Conservation (phyloP, 2,113 vertebrate genomes). For the Rhizomys pruinosus region DNA sequence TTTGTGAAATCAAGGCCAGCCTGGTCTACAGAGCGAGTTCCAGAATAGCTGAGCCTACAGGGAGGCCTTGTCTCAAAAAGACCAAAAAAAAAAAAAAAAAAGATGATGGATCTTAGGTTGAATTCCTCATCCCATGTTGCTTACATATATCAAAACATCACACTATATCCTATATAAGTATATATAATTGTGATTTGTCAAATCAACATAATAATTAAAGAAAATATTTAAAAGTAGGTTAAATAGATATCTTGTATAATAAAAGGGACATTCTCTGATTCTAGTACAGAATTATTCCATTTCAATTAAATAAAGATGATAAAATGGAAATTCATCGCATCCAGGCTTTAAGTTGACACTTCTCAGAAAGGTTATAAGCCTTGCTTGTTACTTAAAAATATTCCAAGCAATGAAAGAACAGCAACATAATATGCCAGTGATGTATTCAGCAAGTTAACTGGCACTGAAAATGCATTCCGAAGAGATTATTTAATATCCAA, state of each 20-base stretch:
- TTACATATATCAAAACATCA: background rate
- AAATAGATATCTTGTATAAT: background rate
- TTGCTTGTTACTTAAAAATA: conserved; percentile 33
- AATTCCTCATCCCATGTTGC: background rate
- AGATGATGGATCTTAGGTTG: background rate
- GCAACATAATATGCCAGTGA: conserved; percentile 29
- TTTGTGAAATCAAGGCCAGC: too few species aligned
- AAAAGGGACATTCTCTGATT: conserved; percentile 33
- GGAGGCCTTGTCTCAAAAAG: too few species aligned
- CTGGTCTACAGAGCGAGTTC: too few species aligned
- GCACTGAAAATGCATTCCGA: conserved; percentile 51
- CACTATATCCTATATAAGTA: background rate
- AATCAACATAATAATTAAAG: background rate
- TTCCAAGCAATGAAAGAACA: conserved; percentile 8
- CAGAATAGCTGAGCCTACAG: too few species aligned
- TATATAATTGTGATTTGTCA: background rate
- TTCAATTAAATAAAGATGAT: conserved; percentile 20
- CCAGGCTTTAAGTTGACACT: background rate
- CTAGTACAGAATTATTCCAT: background rate
- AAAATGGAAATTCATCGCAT: conserved; percentile 31
- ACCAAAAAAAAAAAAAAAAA: too few species aligned
- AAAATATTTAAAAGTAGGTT: background rate
- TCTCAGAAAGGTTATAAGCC: conserved; percentile 37
- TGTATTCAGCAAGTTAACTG: conserved; percentile 21
- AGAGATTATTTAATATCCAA: conserved; percentile 55